phyloP scores from a whole-genome alignment of 35 echinoderm and acorn worm genomes.

The Anneissia japonica region DNA sequence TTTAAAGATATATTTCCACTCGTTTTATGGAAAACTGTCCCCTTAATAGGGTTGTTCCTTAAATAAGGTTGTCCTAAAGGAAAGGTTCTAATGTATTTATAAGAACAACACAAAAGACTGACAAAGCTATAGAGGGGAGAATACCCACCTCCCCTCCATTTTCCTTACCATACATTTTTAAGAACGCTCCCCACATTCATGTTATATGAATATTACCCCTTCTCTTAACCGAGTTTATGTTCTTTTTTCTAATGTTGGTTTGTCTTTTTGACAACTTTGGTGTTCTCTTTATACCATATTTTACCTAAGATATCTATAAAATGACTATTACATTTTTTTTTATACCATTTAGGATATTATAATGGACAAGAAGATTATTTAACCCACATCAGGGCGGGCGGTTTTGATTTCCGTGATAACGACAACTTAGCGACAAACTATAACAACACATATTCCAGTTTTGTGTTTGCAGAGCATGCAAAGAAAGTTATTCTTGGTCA shows the following conservation, averaged over 20 bases:
- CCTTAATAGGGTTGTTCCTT: too few species aligned
- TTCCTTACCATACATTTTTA: not conserved
- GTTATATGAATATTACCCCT: not conserved
- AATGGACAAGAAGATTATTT: slow-evolving; percentile 8
- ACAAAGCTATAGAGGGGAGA: too few species aligned
- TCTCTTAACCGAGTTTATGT: not conserved
- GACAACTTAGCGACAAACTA: not conserved
- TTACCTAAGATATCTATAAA: not conserved
- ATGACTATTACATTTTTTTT: not conserved
- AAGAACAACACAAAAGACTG: too few species aligned
- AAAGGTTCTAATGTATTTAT: too few species aligned
- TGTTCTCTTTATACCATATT: not conserved
- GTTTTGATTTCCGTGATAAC: slow-evolving; percentile 19
- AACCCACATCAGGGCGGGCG: not conserved
- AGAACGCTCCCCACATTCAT: too few species aligned
- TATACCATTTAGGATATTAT: not conserved
- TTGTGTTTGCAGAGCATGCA: slow-evolving; percentile 7
- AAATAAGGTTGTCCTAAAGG: too few species aligned
- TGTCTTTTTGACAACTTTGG: not conserved
- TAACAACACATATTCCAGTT: slow-evolving; percentile 5
- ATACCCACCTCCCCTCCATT: not conserved
- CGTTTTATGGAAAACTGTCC: too few species aligned
- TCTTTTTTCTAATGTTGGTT: not conserved
- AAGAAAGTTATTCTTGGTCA: not conserved
- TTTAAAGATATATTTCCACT: too few species aligned